Evolutionary conservation across 2,113 vertebrate genomes (phyloP).

Genomic region (Dissostichus mawsoni): DNA sequence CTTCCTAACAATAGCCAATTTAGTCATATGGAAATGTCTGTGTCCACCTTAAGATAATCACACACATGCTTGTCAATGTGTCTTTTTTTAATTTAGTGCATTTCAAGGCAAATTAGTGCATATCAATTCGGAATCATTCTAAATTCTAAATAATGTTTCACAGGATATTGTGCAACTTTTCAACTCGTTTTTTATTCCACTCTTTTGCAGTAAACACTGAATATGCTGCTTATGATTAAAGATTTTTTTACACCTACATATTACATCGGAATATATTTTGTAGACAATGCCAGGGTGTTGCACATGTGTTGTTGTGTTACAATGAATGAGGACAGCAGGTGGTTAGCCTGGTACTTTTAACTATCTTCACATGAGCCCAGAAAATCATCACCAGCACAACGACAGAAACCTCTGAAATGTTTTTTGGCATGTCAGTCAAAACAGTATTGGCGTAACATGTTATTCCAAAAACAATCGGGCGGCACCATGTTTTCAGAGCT

Average conservation of each 20-base stretch:
- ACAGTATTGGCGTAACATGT: background rate
- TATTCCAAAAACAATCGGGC: conserved; percentile 7
- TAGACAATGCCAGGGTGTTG: background rate
- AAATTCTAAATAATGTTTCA: background rate
- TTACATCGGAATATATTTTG: background rate
- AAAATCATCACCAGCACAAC: background rate
- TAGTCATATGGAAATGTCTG: background rate
- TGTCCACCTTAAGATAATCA: background rate
- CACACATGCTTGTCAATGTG: background rate
- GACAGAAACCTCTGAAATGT: conserved; percentile 22
- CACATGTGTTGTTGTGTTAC: background rate
- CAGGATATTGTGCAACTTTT: background rate
- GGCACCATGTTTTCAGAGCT: background rate
- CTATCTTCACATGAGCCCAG: conserved; percentile 6
- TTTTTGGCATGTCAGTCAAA: conserved; percentile 12
- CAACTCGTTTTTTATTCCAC: background rate
- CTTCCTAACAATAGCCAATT: too few species aligned
- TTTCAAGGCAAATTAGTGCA: too few species aligned
- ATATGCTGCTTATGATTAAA: background rate
- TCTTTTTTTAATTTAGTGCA: background rate
- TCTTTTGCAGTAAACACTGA: background rate
- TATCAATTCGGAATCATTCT: background rate
- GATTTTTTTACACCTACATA: background rate
- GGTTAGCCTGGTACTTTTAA: too few species aligned
- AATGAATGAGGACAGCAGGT: background rate